Base-by-base conservation (phyloP, 2,113 vertebrate species). In the Eretmochelys imbricata region DNA sequence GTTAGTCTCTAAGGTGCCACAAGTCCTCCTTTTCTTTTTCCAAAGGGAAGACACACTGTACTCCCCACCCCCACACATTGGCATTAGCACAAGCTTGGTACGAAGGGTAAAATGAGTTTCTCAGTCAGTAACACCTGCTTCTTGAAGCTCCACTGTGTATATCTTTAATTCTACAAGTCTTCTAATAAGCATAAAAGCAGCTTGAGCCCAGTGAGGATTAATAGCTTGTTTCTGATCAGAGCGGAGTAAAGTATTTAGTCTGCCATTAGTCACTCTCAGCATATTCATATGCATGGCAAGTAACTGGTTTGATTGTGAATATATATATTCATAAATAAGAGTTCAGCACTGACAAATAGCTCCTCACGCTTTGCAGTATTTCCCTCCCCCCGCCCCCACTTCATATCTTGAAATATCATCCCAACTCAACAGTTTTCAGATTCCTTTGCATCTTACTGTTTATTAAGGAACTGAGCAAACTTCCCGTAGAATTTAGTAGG, bases 41-140 rank as follows among this genome's bases (percentile, higher is more conserved):
- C 72, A 88, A 1, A 54, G 76, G 79, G 89, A 79, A 42, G 0
- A 4, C 0, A 16, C 53, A 0, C 11, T 85, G 49, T 10, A 1
- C 10, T 72, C 5, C 55, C 8, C 89, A 35, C 5, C 49, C 4
- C 46, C 51, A 72, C 25, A 10, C 1, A 1, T 2, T 83, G 29
- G 78, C 85, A 4, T 1, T 6, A 82, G 27, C 2, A 1, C 8
- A 90, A 85, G 0, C 65, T 80, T 2, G 53, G 19, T 6, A 54
- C 24, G 20, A 48, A 76, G 35, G 35, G 42, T 57, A 87, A 78
- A 93, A 57, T 72, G 80, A 87, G 5, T 31, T 31, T 94, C 83
- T 29, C 88, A 83, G 79, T 90, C 8, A 55, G 89, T 93, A 82
- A 38, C 38, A 72, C 8, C 51, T 88, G 38, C 85, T 85, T 11